Base-by-base conservation (phyloP, 2,888 invertebrate genomes). In the Campoplex capitator region DNA sequence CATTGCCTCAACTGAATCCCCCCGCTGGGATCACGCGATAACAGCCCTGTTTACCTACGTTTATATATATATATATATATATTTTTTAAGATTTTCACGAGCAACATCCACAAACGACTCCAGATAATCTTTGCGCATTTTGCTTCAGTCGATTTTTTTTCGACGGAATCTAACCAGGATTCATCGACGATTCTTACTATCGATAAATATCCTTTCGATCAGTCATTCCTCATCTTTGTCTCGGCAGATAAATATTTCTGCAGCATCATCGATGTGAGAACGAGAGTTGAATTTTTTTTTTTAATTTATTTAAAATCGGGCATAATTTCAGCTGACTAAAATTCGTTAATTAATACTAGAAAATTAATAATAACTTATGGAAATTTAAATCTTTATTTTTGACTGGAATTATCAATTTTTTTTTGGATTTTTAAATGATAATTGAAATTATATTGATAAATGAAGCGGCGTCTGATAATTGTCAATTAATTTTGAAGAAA, bases 71-170 rank as follows among this genome's bases (percentile, higher is more conserved):
- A 28, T 48, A 18, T 23, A 38, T 54, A 13, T 54, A 45, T 67
- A 67, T 67, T 1, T 28, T 28, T 48, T 65, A 51, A 85, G 48
- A 45, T 74, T 74, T 73, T 38, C 78, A 81, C 71, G 58, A 48
- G 35, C 68, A 54, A 56, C 38, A 73, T 51, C 28, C 28, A 70
- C 73, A 81, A 85, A 82, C 80, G 80, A 70, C 48, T 67, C 56
- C 67, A 77, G 73, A 85, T 85, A 32, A 85, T 85, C 82, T 68
- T 58, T 74, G 77, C 67, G 35, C 68, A 68, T 9, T 68, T 68
- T 74, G 67, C 58, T 23, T 32, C 67, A 35, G 42, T 35, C 67
- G 56, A 73, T 82, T 82, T 70, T 6, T 42, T 42, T 45, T 32
- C 38, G 38, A 4, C 42, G 51, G 70, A 70, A 70, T 38, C 51